phyloP scores from a whole-genome alignment of 2,113 vertebrate species.

The Ictalurus punctatus region DNA sequence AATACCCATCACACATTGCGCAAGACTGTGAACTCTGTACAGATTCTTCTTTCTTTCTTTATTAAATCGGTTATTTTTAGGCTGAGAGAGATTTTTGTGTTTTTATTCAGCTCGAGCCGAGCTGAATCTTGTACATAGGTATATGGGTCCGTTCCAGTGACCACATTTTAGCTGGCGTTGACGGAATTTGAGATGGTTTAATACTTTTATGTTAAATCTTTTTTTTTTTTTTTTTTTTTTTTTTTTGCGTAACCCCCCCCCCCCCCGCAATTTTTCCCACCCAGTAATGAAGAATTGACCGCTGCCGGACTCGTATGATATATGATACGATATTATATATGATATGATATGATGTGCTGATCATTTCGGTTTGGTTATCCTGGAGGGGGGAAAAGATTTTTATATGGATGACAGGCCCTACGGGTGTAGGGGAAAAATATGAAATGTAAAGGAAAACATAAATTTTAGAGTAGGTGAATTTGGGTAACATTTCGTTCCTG shows the following conservation, averaged over 20 bases:
- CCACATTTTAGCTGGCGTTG: slow-evolving; percentile 82
- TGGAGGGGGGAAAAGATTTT: slow-evolving; percentile 13
- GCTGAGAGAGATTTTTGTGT: slow-evolving; percentile 64
- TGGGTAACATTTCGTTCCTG: background rate
- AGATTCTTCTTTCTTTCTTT: slow-evolving; percentile 68
- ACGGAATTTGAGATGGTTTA: slow-evolving; percentile 81
- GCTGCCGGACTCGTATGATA: slow-evolving; percentile 51
- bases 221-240: slow-evolving; percentile 63
- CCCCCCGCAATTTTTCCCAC: background rate
- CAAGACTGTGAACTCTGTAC: slow-evolving; percentile 67
- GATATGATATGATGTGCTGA: slow-evolving; percentile 44
- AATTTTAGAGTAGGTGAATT: slow-evolving; percentile 24
- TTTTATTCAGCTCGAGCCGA: slow-evolving; percentile 74
- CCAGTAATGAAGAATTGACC: slow-evolving; percentile 74
- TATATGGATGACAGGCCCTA: background rate
- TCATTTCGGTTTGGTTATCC: slow-evolving; percentile 16
- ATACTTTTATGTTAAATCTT: slow-evolving; percentile 43
- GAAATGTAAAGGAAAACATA: background rate
- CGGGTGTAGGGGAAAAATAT: background rate
- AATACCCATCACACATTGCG: slow-evolving; percentile 36
- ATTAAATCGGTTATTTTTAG: slow-evolving; percentile 78
- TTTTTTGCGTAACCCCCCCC: no score
- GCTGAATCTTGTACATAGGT: slow-evolving; percentile 87
- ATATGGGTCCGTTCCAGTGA: slow-evolving; percentile 89
- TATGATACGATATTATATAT: no score